Percentiles rank a stretch among this genome's conserved stretches.
phyloP scores from a whole-genome alignment of 2,113 vertebrate species.

The Columba janthina region DNA sequence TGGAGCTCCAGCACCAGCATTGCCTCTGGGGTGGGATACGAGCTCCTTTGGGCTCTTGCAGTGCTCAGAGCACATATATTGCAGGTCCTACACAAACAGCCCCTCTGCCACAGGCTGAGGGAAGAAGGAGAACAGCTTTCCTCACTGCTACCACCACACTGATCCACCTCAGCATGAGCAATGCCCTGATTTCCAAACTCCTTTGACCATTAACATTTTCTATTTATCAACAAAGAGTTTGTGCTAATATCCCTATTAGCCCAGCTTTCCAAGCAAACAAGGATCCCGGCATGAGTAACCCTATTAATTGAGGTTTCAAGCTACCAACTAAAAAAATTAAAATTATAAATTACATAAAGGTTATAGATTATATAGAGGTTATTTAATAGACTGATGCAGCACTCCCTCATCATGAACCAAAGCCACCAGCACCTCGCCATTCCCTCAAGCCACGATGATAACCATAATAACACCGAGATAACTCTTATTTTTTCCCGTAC shows the following conservation, averaged over 20 bases:
- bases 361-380: rapidly evolving
- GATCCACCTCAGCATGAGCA: rapidly evolving
- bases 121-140: not conserved
- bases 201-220: not conserved
- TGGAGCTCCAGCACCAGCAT: not conserved
- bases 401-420: rapidly evolving
- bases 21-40: rapidly evolving
- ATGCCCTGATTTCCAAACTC: not conserved
- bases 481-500: rapidly evolving
- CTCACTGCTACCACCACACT: rapidly evolving
- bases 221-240: not conserved
- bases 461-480: rapidly evolving
- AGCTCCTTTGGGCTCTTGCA: not conserved
- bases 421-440: rapidly evolving
- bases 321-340: not conserved
- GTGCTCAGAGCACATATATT: no score
- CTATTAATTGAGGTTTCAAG: not conserved
- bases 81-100: not conserved
- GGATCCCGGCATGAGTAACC: not conserved
- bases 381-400: not conserved
- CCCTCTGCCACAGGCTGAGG: not conserved
- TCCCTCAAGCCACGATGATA: rapidly evolving
- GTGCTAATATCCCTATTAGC: not conserved
- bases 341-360: rapidly evolving
- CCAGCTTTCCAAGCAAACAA: not conserved